Base-by-base conservation (phyloP, 2,888 invertebrate species). In the Aleiodes alternator region DNA sequence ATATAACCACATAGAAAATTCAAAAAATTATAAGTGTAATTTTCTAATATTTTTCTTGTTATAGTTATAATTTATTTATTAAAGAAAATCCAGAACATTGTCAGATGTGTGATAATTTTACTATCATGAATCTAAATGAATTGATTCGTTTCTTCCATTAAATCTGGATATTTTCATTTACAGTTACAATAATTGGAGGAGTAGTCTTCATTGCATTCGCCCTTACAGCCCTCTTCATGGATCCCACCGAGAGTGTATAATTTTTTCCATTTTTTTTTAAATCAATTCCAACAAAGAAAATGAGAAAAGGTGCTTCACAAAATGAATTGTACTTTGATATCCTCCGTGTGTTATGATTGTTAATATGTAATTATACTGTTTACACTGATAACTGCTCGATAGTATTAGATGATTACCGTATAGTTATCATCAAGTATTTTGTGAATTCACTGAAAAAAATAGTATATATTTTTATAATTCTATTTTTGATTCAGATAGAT, bases 141-240 rank as follows among this genome's bases (percentile, higher is more conserved):
- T 61, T 34, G 14, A 55, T 9, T 4, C 56, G 48, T 50, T 55
- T 55, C 53, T 23, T 50, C 72, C 7, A 61, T 56, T 55, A 23
- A 76, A 48, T 72, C 14, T 66, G 12, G 76, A 69, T 50, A 55
- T 82, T 87, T 84, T 87, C 86, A 84, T 87, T 93, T 94, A 80
- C 93, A 97, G 99, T 99, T 79, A 99, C 99, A 74, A 93, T 99
- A 85, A 95, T 98, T 85, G 99, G 99, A 82, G 99, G 98, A 86
- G 90, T 98, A 73, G 98, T 98, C 82, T 99, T 99, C 91, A 91
- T 99, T 78, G 90, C 97, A 80, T 99, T 99, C 91, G 98, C 99
- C 0, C 90, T 97, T 74, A 97, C 97, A 79, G 97, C 98, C 6
- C 91, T 99, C 69, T 93, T 98, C 88, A 94, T 97, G 83, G 95